A percentile compares a stretch with the other conserved stretches of the same genome.
Evolutionary conservation across 2,888 invertebrate genomes (phyloP).

Genomic region (Drosophila pullipes): DNA sequence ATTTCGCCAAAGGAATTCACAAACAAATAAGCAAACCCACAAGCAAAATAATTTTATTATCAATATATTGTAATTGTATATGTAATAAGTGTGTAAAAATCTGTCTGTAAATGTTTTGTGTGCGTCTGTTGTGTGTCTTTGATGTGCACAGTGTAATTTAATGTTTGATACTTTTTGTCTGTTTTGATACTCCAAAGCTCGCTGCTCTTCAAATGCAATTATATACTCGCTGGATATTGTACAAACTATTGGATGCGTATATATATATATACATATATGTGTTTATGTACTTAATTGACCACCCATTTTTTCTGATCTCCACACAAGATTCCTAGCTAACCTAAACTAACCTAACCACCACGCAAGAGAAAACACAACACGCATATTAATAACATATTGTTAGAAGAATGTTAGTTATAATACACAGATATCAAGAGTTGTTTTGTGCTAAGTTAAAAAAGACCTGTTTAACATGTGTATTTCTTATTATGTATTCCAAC

Average conservation of each 20-base stretch:
- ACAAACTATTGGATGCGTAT: slow-evolving; percentile 4
- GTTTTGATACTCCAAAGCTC: slow-evolving; percentile 76
- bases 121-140: slow-evolving; percentile 7
- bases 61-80: slow-evolving; percentile 40
- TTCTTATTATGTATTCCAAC: slow-evolving; percentile 56
- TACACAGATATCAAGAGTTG: slow-evolving; percentile 9
- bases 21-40: slow-evolving; percentile 38
- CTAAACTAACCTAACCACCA: neutral
- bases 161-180: slow-evolving; percentile 57
- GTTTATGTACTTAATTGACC: slow-evolving; percentile 61
- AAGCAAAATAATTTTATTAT: slow-evolving; percentile 58
- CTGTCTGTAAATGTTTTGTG: slow-evolving; percentile 52
- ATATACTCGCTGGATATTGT: slow-evolving; percentile 45
- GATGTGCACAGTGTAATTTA: slow-evolving; percentile 56
- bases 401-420: slow-evolving; percentile 31
- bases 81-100: slow-evolving; percentile 52
- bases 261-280: slow-evolving; percentile 19
- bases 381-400: slow-evolving; percentile 17
- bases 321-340: slow-evolving; percentile 31
- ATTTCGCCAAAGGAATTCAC: slow-evolving; percentile 77
- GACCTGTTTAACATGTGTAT: slow-evolving; percentile 27
- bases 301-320: slow-evolving; percentile 58
- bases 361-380: slow-evolving; percentile 1
- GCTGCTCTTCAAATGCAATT: slow-evolving; percentile 56
- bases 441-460: slow-evolving; percentile 43